phyloP scores from a whole-genome alignment of 2,113 vertebrate species.

The Oncorhynchus mykiss region DNA sequence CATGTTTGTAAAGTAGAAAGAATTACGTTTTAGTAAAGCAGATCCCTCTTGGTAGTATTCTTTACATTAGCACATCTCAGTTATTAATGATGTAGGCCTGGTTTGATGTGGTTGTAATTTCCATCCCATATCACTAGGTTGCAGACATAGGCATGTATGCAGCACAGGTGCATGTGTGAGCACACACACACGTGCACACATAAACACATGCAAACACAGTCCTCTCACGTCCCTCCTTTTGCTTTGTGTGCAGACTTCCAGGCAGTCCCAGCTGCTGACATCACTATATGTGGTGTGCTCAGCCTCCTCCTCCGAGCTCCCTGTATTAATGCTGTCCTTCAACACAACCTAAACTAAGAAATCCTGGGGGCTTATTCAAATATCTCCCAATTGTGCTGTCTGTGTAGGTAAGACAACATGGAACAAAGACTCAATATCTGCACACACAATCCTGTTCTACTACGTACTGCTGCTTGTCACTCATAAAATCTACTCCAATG shows the following conservation, averaged over 20 bases:
- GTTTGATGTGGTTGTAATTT: too few relatives aligned
- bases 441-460: too few relatives aligned
- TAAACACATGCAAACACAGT: conserved; percentile 2
- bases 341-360: not conserved
- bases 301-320: not conserved
- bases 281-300: not conserved
- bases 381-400: not conserved
- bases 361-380: not conserved
- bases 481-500: too few relatives aligned
- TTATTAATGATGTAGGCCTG: too few relatives aligned
- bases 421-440: too few relatives aligned
- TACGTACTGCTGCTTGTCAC: too few relatives aligned
- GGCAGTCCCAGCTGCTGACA: not conserved
- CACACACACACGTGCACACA: not conserved
- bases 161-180: not conserved
- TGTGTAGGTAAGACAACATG: not conserved
- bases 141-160: not conserved
- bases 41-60: too few relatives aligned
- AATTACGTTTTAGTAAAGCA: too few relatives aligned
- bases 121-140: too few relatives aligned
- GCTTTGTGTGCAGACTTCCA: not conserved
- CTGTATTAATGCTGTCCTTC: conserved; percentile 3
- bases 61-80: too few relatives aligned
- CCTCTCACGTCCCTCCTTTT: not conserved
- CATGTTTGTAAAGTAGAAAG: too few relatives aligned